Percentiles rank a stretch among this genome's conserved stretches.
These are phyloP conservation scores for Cyaniris semiargus DNA, from an alignment of 2,888 invertebrate genomes.

Conservation along the genomic window DNA sequence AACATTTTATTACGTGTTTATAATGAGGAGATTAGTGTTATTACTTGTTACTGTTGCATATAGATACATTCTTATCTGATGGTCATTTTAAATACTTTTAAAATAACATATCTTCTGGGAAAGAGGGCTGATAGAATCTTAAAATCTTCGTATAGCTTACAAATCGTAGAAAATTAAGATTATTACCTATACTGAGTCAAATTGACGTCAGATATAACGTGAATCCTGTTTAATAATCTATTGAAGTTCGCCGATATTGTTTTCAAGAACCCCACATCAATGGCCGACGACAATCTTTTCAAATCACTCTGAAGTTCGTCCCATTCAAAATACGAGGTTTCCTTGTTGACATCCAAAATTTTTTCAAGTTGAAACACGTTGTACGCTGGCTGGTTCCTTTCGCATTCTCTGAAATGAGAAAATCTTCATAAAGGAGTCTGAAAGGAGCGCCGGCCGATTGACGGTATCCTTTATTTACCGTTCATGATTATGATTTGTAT, in stretches of 20 bases:
- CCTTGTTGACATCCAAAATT: slow-evolving; percentile 84
- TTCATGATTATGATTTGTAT: background rate
- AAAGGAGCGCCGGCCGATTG: background rate
- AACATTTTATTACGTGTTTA: no score
- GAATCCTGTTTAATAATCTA: slow-evolving; percentile 79
- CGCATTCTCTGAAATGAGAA: slow-evolving; percentile 82
- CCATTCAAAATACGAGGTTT: slow-evolving; percentile 84
- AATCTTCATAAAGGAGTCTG: background rate
- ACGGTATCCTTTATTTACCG: background rate
- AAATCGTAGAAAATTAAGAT: no score
- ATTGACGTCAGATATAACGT: slow-evolving; percentile 80
- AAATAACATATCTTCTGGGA: no score
- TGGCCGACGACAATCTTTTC: slow-evolving; percentile 73
- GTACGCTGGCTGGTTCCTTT: slow-evolving; percentile 86
- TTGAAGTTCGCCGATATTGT: slow-evolving; percentile 81
- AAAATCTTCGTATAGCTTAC: no score
- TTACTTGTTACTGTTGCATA: no score
- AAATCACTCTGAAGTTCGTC: slow-evolving; percentile 78
- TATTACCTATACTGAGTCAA: slow-evolving; percentile 80
- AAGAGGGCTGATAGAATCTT: no score
- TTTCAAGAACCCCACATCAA: slow-evolving; percentile 75
- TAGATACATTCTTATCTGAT: no score
- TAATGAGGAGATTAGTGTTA: no score
- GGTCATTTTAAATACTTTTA: no score
- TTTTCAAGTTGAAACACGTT: slow-evolving; percentile 85